Evolutionary conservation across 2,888 invertebrate genomes (phyloP), one percentile per base, ranked within the genome.

Genomic region (Drosophila suboccidentalis): DNA sequence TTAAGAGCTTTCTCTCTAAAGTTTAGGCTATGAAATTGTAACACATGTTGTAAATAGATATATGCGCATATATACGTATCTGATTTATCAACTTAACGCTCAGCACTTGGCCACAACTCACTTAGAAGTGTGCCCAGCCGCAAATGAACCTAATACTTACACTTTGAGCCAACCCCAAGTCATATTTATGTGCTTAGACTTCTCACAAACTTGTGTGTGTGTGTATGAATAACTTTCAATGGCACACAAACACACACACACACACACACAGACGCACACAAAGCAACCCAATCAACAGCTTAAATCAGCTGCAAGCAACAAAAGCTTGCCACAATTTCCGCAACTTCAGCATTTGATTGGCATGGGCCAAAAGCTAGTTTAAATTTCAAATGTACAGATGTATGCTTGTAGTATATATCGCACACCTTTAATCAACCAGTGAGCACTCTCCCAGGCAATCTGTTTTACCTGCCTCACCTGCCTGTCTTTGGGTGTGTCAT

Each of bases 61-160:
- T 43, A 51, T 32, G 32, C 32, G 26, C 19, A 29, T 62, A 55
- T 57, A 29, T 62, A 55, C 54, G 32, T 69, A 57, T 69, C 62
- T 82, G 82, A 81, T 84, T 87, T 82, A 75, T 54, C 65, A 71
- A 71, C 65, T 71, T 67, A 73, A 81, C 71, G 63, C 69, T 82
- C 54, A 71, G 61, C 67, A 65, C 82, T 81, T 78, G 85, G 84
- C 82, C 85, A 84, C 82, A 87, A 87, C 84, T 83, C 85, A 87
- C 82, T 82, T 84, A 63, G 67, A 75, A 75, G 79, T 65, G 49
- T 51, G 81, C 61, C 47, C 71, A 82, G 82, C 80, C 82, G 64
- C 85, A 83, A 83, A 83, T 82, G 82, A 80, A 71, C 69, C 65
- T 59, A 78, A 75, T 60, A 60, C 71, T 62, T 81, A 65, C 66